Conservation (phyloP, 2,888 invertebrate species). For the Drosophila suboccidentalis region DNA sequence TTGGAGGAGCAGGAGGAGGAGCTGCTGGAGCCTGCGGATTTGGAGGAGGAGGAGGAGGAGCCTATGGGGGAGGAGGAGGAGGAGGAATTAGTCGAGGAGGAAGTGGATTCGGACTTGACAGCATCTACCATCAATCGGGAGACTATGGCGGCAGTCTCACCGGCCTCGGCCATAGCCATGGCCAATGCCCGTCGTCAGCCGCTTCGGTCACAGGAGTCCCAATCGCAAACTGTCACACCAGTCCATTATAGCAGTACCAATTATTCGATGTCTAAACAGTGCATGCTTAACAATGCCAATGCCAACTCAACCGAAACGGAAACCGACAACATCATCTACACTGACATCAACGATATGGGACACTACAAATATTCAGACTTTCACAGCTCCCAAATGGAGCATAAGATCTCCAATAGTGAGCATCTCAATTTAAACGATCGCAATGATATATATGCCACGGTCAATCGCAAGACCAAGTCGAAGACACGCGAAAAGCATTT, state of each 20-base stretch:
- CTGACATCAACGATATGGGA: slow-evolving; percentile 85
- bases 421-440: slow-evolving; percentile 83
- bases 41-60: slow-evolving; percentile 81
- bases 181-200: slow-evolving; percentile 84
- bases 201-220: slow-evolving; percentile 85
- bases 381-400: slow-evolving; percentile 74
- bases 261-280: slow-evolving; percentile 86
- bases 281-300: slow-evolving; percentile 84
- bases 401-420: slow-evolving; percentile 83
- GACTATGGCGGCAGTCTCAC: slow-evolving; percentile 83
- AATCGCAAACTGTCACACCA: slow-evolving; percentile 85
- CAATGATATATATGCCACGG: slow-evolving; percentile 85
- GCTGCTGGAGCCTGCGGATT: slow-evolving; percentile 72
- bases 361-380: slow-evolving; percentile 84
- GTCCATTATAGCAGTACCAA: slow-evolving; percentile 86
- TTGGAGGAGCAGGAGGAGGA: slow-evolving; percentile 85
- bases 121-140: slow-evolving; percentile 87
- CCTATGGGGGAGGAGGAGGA: slow-evolving; percentile 83
- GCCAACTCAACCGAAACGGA: slow-evolving; percentile 85
- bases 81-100: slow-evolving; percentile 85
- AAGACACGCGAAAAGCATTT: slow-evolving; percentile 85
- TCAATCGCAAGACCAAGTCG: slow-evolving; percentile 85
- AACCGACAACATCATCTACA: slow-evolving; percentile 86
- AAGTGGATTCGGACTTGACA: slow-evolving; percentile 86
- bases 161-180: slow-evolving; percentile 77